phyloP scores from a whole-genome alignment of 2,113 vertebrate genomes.

The Amblyornis subalaris region DNA sequence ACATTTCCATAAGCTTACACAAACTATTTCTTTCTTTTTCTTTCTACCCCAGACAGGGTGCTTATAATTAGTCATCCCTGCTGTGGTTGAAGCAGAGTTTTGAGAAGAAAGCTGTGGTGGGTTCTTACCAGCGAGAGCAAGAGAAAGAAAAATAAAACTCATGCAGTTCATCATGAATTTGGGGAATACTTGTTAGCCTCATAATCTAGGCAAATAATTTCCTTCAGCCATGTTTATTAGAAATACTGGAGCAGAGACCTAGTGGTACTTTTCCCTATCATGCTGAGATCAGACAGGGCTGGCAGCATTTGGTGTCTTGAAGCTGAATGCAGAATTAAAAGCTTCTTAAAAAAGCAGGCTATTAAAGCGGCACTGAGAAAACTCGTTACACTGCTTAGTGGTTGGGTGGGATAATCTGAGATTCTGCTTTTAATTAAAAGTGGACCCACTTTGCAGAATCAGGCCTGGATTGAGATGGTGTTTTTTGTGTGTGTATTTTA shows the following conservation, averaged over 20 bases:
- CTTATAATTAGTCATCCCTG: conserved; percentile 45
- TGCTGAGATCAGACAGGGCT: conserved; percentile 39
- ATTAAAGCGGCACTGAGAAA: conserved; percentile 14
- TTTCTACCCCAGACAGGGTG: background rate
- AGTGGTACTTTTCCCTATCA: background rate
- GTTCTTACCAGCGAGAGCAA: conserved; percentile 18
- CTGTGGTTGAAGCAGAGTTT: background rate
- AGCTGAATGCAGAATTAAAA: conserved; percentile 46
- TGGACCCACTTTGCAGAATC: background rate
- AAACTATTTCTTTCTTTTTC: conserved; percentile 17
- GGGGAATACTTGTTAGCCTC: background rate
- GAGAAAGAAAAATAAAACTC: background rate
- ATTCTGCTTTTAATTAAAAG: conserved; percentile 21
- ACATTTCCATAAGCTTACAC: conserved; percentile 52
- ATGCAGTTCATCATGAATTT: background rate
- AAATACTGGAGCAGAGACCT: background rate
- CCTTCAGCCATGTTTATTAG: conserved; percentile 4
- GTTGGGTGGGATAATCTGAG: conserved; percentile 32
- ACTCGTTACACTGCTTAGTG: background rate
- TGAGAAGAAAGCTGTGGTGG: conserved; percentile 8
- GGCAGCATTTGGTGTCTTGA: conserved; percentile 38
- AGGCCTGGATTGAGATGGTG: background rate
- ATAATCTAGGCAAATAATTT: conserved; percentile 24
- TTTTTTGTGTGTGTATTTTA: background rate
- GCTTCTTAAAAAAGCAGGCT: conserved; percentile 14